Evolutionary conservation across 2,888 invertebrate species (phyloP), one percentile per base, ranked within the genome.

Genomic region (Rhamphomyia laevipes): DNA sequence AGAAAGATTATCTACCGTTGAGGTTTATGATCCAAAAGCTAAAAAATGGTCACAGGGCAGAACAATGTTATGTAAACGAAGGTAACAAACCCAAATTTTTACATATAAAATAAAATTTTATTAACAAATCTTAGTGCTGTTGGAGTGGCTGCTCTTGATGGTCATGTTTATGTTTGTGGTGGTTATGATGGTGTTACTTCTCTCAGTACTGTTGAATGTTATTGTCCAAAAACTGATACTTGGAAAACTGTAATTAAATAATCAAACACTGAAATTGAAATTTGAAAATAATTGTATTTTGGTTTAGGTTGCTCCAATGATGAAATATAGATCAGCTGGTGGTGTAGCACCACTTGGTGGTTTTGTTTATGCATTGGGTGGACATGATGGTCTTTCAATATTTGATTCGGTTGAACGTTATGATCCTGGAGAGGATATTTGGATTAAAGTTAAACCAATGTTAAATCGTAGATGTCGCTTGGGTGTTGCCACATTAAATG

Each of bases 101-200:
- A 31, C 12, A 27, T 11, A 23, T 27, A 17, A 31, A 42, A 33
- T 12, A 11, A 50, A 2, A 6, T 27, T 27, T 2, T 2, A 27
- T 27, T 7, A 37, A 10, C 16, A 5, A 37, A n/a, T 40, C 64
- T 48, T 56, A 84, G 85, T 68, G 86, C 86, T 52, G 78, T 90
- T 2, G 90, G 90, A 16, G 87, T 88, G 11, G 84, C 87, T 13
- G 79, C 88, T 3, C 70, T 89, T 23, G 82, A 84, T 56, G 85
- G 86, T 60, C 79, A 81, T 58, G 78, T 91, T 46, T 91, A 88
- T 61, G 89, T 86, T 1, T 86, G 86, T 64, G 86, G 86, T 3
- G 90, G 90, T 2, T 90, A 88, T 61, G 88, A 90, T 66, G 91
- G 91, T 3, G 80, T 84, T 6, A 82, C 84, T 1, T 89, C 89